Conservation (phyloP, 64 coral and sea anemone genomes). For the Montipora foliosa region DNA sequence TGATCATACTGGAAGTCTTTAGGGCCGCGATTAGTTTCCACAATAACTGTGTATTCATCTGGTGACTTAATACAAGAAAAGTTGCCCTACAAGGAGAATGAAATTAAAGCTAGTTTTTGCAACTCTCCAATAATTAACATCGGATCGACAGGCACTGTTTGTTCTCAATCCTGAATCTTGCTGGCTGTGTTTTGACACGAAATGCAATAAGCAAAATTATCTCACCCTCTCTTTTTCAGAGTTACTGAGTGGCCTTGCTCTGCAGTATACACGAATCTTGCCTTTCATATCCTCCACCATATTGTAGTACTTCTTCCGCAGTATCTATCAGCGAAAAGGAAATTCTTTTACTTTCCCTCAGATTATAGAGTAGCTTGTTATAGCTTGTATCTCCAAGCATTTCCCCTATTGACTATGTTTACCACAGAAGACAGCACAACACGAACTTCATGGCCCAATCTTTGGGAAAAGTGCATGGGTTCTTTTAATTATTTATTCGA, state of each 20-base stretch:
- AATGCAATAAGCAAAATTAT: neutral
- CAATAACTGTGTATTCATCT: constrained; percentile 93
- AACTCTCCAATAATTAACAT: no score
- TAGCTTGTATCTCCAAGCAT: no score
- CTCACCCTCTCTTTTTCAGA: constrained; percentile 92
- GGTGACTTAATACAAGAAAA: constrained; percentile 93
- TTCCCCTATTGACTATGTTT: no score
- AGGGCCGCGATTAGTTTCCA: constrained; percentile 81
- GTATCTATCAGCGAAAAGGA: constrained; percentile 60
- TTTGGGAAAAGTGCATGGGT: no score
- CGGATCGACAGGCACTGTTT: no score
- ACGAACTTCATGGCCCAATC: no score
- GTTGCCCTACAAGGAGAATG: constrained; percentile 71
- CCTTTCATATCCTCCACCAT: constrained; percentile 99
- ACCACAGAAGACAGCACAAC: no score
- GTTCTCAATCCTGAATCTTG: neutral
- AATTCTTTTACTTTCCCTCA: neutral
- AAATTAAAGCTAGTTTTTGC: neutral
- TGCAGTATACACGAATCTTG: constrained; percentile 97
- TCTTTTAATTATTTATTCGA: no score
- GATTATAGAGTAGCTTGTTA: no score
- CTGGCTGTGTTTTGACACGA: neutral
- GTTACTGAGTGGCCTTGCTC: constrained; percentile 89
- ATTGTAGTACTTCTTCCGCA: constrained; percentile 99
- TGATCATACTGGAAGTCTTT: constrained; percentile 99